Conservation (phyloP, 2,888 invertebrate genomes). For the Sminthurinus aureus region DNA sequence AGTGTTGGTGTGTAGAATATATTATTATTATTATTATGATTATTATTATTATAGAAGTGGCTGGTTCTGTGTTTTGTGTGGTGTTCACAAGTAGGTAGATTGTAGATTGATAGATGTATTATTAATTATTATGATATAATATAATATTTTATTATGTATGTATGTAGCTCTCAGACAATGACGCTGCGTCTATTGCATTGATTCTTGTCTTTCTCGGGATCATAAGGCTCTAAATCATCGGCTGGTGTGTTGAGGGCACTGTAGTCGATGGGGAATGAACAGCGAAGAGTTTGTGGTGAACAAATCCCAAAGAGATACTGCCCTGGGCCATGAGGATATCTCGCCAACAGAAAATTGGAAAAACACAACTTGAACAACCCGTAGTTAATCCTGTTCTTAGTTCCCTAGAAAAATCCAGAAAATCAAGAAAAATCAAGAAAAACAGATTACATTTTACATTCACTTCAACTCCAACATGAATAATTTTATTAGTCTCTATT, state of each 20-base stretch:
- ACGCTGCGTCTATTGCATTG: conserved; percentile 72
- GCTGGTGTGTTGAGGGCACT: conserved; percentile 76
- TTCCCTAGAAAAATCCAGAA: conserved; percentile 69
- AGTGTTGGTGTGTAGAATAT: too few species aligned
- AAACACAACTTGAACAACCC: conserved; percentile 76
- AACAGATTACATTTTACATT: too few species aligned
- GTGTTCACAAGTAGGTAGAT: too few species aligned
- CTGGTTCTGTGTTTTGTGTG: too few species aligned
- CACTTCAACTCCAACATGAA: too few species aligned
- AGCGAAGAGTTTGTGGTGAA: conserved; percentile 61
- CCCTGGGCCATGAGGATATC: conserved; percentile 78
- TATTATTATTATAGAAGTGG: too few species aligned
- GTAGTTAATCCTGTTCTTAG: conserved; percentile 73
- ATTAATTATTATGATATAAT: too few species aligned
- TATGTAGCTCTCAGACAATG: conserved; percentile 67
- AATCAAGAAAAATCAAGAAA: conserved; percentile 12
- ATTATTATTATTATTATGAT: too few species aligned
- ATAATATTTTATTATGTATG: too few species aligned
- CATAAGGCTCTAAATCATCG: conserved; percentile 75
- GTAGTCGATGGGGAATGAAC: conserved; percentile 75
- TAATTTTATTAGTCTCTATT: too few species aligned
- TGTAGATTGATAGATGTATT: too few species aligned
- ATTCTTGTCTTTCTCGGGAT: conserved; percentile 70
- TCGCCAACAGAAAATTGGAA: conserved; percentile 77
- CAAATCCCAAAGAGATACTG: conserved; percentile 73